Evolutionary conservation across 2,888 invertebrate species (phyloP), one percentile per base, ranked within the genome.

Genomic region (Cepaea hortensis): DNA sequence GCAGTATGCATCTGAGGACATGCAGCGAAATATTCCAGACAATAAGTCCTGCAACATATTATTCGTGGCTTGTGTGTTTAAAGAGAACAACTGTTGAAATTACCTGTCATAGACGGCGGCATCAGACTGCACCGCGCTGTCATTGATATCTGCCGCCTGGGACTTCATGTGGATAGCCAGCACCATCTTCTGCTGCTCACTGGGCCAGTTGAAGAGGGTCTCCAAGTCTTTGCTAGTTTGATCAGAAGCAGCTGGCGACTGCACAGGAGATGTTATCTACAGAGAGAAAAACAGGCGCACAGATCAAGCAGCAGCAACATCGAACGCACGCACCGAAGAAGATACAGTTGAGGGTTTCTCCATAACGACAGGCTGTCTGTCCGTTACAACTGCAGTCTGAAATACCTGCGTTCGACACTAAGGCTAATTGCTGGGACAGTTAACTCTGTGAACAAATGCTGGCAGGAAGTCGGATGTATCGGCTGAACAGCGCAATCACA

Each of bases 131-230:
- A 84, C 7, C 7, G 73, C 61, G 11, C 65, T 48, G 20, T 76
- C 68, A 48, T 77, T 46, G 9, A 84, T 15, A 15, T 65, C 68
- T 7, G 20, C 68, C 6, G 68, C 61, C 20, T 68, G 61, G 18
- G 68, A 7, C 15, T 68, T 76, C n/a, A 84, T 0, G 20, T 76
- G 50, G 3, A 18, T 18, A 0, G 65, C n/a, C 84, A 84, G 77
- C 5, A 61, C n/a, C 20, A 18, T 35, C 18, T 77, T 84, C 68
- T 84, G 84, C 50, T 55, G 68, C 7, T 84, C 84, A 3, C 23
- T 75, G 3, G 65, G 46, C 84, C 76, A 84, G 50, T 23, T 75
- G 65, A 77, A 84, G 50, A 84, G 62, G 20, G 18, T 7, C 11
- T 77, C 23, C 13, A 84, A 35, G 48, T 65, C 62, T 7, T 77